A percentile compares a stretch with the other conserved stretches of the same genome.
Conservation (phyloP, 2,888 invertebrate species). For the Plemyria rubiginata region DNA sequence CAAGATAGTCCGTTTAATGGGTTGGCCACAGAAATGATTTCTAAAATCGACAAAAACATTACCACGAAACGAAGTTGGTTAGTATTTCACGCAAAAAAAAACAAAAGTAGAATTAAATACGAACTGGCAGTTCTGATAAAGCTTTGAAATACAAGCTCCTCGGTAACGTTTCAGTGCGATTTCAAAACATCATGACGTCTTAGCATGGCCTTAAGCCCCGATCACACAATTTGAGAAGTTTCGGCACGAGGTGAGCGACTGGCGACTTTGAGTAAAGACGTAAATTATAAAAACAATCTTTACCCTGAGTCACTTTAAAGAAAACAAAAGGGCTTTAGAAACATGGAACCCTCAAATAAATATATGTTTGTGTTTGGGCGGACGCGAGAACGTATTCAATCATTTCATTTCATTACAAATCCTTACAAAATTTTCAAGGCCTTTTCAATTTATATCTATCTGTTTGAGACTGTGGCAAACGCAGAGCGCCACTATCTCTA, state of each 20-base stretch:
- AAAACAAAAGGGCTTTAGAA: conserved; percentile 26
- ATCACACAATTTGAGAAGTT: conserved; percentile 57
- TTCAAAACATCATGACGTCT: conserved; percentile 49
- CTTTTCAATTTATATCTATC: background rate
- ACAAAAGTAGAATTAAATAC: conserved; percentile 24
- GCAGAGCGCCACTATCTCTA: no score
- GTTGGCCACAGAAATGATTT: conserved; percentile 39
- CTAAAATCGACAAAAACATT: conserved; percentile 41
- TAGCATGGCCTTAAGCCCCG: conserved; percentile 58
- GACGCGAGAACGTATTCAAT: conserved; percentile 12
- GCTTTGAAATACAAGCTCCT: conserved; percentile 21
- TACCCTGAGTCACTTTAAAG: conserved; percentile 37
- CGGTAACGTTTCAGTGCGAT: conserved; percentile 47
- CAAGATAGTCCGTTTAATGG: conserved; percentile 35
- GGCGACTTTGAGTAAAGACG: conserved; percentile 20
- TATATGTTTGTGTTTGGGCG: conserved; percentile 23
- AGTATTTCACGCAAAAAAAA: conserved; percentile 28
- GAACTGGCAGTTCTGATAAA: conserved; percentile 29
- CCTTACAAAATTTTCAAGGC: background rate
- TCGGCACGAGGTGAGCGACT: conserved; percentile 12
- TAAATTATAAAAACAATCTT: conserved; percentile 22
- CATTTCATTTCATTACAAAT: conserved; percentile 3
- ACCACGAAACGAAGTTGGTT: conserved; percentile 18
- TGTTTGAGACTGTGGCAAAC: background rate
- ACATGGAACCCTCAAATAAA: conserved; percentile 21